A percentile compares a stretch with the other conserved stretches of the same genome.
phyloP scores from a whole-genome alignment of 2,113 vertebrate species.

The Heterochromis multidens region DNA sequence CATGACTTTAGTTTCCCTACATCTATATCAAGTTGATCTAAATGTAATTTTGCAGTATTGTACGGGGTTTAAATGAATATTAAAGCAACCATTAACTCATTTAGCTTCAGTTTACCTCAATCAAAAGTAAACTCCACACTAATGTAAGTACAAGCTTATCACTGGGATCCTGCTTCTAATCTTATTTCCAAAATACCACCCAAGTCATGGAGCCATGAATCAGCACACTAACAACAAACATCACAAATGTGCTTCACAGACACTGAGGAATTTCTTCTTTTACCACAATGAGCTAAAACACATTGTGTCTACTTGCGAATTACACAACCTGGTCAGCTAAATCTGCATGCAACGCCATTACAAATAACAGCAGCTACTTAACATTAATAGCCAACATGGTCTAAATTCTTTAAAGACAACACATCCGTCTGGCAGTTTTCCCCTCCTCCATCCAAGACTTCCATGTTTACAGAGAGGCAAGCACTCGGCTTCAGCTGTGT shows the following conservation, averaged over 20 bases:
- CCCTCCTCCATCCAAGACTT: constrained; percentile 11
- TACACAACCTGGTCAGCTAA: not conserved
- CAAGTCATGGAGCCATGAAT: not conserved
- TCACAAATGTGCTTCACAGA: not conserved
- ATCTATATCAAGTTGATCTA: not conserved
- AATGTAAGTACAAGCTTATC: not conserved
- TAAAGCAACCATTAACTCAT: not conserved
- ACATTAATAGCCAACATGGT: not conserved
- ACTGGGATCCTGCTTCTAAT: not conserved
- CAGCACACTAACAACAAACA: not conserved
- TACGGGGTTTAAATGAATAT: not conserved
- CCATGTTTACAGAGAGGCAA: constrained; percentile 33
- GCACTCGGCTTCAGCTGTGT: constrained; percentile 12
- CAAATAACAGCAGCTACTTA: not conserved
- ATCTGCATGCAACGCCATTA: constrained; percentile 4
- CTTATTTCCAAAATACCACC: not conserved
- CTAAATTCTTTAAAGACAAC: constrained; percentile 1
- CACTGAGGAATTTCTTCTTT: not conserved
- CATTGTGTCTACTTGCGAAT: constrained; percentile 14
- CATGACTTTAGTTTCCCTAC: not conserved
- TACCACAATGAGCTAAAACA: not conserved
- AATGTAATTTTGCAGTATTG: not conserved
- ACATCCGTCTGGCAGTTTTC: constrained; percentile 1
- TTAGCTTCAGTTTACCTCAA: not conserved
- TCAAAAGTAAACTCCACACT: not conserved